phyloP scores from a whole-genome alignment of 2,888 invertebrate species.

The Antheraea yamamai region DNA sequence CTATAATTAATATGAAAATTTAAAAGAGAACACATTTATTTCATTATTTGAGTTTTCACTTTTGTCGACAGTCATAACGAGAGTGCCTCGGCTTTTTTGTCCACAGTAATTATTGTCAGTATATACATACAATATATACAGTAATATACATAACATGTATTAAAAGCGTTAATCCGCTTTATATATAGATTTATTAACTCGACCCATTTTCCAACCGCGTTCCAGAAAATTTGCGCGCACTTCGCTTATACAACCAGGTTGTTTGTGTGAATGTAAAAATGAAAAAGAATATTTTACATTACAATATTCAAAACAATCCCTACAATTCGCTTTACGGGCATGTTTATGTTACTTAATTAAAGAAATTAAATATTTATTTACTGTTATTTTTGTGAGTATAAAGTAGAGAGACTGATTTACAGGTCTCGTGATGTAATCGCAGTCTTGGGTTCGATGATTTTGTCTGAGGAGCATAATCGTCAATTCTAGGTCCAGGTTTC shows the following conservation, averaged over 20 bases:
- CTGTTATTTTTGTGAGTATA: too few species aligned
- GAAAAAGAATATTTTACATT: neutral
- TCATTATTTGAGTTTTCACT: too few species aligned
- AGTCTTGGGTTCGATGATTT: too few species aligned
- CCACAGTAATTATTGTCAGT: too few species aligned
- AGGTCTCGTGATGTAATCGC: too few species aligned
- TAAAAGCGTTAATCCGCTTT: neutral
- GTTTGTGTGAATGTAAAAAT: neutral
- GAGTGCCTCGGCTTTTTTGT: too few species aligned
- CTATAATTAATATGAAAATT: too few species aligned
- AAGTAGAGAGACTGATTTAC: too few species aligned
- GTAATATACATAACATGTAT: neutral
- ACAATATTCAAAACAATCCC: neutral
- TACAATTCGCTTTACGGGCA: neutral
- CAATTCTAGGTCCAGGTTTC: too few species aligned
- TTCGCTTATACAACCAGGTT: neutral
- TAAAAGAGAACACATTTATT: too few species aligned
- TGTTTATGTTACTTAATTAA: neutral
- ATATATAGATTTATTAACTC: neutral
- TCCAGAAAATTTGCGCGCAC: neutral
- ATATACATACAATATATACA: neutral
- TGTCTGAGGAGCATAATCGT: too few species aligned
- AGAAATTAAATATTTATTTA: neutral
- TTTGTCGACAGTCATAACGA: too few species aligned
- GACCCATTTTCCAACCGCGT: neutral